These are phyloP conservation scores for Megaceryle torquata DNA, from an alignment of 2,113 vertebrate genomes.

Conservation along the genomic window DNA sequence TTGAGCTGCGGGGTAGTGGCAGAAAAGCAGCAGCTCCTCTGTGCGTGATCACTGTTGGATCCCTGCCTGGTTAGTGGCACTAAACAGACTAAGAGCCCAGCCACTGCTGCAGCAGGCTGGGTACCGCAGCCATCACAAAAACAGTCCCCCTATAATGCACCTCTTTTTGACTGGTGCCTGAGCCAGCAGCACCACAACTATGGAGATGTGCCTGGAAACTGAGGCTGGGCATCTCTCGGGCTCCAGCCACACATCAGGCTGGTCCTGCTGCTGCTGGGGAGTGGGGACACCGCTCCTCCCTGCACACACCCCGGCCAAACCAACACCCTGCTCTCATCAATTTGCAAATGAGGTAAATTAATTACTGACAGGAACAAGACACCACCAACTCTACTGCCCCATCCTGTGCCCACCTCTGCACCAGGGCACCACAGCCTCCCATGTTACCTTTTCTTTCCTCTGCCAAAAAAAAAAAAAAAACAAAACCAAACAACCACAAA, in stretches of 20 bases:
- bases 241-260: neutral
- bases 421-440: fast-evolving
- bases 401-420: neutral
- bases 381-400: fast-evolving
- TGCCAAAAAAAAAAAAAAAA: neutral
- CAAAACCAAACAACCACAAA: too few relatives aligned
- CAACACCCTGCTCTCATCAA: fast-evolving
- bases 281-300: neutral
- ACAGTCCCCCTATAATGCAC: fast-evolving
- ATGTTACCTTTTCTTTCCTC: neutral
- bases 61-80: too few relatives aligned
- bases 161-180: fast-evolving
- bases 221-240: neutral
- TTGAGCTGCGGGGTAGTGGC: too few relatives aligned
- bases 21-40: neutral
- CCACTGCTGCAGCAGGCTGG: fast-evolving
- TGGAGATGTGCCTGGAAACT: too few relatives aligned
- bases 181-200: fast-evolving
- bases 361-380: neutral
- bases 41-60: fast-evolving
- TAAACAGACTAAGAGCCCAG: neutral
- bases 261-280: neutral
- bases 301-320: too few relatives aligned
- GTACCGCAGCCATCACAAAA: neutral
- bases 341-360: neutral